A percentile compares a stretch with the other conserved stretches of the same genome.
These are phyloP conservation scores for Cherax destructor DNA, from an alignment of 1,140 invertebrate genomes.

Conservation along the genomic window DNA sequence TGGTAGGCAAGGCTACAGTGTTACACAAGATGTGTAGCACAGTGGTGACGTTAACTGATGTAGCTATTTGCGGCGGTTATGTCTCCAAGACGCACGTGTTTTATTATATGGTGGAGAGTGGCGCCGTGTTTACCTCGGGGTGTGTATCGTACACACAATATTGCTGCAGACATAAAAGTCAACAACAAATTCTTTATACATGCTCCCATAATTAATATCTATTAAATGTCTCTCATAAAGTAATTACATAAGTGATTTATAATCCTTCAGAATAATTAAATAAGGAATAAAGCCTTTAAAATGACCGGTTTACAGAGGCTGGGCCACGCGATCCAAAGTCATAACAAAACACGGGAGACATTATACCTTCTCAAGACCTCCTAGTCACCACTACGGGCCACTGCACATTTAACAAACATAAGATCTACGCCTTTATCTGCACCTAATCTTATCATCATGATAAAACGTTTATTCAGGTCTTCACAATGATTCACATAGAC, in stretches of 20 bases:
- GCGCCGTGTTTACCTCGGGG: background rate
- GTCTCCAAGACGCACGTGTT: background rate
- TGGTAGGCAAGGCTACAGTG: too few relatives aligned
- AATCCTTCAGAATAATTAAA: slow-evolving; percentile 40
- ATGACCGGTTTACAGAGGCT: background rate
- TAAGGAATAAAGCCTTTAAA: slow-evolving; percentile 32
- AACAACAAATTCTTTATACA: slow-evolving; percentile 29
- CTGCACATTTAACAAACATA: background rate
- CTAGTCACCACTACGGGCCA: background rate
- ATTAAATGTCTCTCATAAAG: slow-evolving; percentile 48
- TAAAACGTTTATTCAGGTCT: background rate
- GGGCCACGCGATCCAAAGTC: slow-evolving; percentile 15
- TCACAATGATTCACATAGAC: background rate
- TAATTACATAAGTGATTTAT: slow-evolving; percentile 53
- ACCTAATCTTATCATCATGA: background rate
- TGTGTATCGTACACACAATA: background rate
- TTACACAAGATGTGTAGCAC: too few relatives aligned
- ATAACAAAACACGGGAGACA: background rate
- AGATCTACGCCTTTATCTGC: background rate
- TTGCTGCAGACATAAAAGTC: slow-evolving; percentile 35
- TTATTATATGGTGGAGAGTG: background rate
- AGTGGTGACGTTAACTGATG: background rate
- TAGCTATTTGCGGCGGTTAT: background rate
- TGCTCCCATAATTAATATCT: slow-evolving; percentile 46
- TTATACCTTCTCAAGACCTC: background rate